Percentiles rank a stretch among this genome's conserved stretches.
Conservation (phyloP, 2,113 vertebrate genomes). For the Neotoma lepida region DNA sequence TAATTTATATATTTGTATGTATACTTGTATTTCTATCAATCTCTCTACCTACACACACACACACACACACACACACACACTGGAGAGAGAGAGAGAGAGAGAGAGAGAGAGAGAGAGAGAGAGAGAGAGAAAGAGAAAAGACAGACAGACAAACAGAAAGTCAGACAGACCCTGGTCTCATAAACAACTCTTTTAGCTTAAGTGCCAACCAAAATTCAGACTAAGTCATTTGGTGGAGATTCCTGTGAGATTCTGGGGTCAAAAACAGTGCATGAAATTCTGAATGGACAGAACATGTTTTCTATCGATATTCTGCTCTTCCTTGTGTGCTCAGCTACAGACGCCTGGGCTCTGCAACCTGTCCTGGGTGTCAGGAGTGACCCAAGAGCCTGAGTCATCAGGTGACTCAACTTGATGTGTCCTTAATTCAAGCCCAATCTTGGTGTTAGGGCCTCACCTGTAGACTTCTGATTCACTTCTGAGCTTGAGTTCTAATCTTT, state of each 20-base stretch:
- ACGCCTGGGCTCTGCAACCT: not conserved
- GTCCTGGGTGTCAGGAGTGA: not conserved
- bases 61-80: not conserved
- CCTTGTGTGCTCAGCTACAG: not conserved
- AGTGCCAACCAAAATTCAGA: not conserved
- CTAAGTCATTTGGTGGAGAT: not conserved
- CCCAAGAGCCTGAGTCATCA: not conserved
- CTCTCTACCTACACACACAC: not conserved
- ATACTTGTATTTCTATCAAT: not conserved
- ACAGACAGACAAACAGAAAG: not conserved
- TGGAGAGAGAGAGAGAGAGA: not conserved
- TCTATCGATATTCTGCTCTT: not conserved
- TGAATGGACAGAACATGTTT: not conserved
- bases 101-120: not conserved
- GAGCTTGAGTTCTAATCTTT: not conserved
- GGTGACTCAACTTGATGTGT: not conserved
- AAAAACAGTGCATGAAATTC: not conserved
- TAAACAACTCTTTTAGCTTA: not conserved
- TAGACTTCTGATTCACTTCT: conserved; percentile 26
- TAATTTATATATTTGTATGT: not conserved
- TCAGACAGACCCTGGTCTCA: not conserved
- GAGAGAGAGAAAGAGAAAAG: not conserved
- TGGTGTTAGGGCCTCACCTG: not conserved
- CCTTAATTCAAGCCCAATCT: not conserved
- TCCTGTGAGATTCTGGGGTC: not conserved